These are phyloP conservation scores for Drosophila lowei DNA, from an alignment of 1,140 invertebrate genomes.

Conservation along the genomic window DNA sequence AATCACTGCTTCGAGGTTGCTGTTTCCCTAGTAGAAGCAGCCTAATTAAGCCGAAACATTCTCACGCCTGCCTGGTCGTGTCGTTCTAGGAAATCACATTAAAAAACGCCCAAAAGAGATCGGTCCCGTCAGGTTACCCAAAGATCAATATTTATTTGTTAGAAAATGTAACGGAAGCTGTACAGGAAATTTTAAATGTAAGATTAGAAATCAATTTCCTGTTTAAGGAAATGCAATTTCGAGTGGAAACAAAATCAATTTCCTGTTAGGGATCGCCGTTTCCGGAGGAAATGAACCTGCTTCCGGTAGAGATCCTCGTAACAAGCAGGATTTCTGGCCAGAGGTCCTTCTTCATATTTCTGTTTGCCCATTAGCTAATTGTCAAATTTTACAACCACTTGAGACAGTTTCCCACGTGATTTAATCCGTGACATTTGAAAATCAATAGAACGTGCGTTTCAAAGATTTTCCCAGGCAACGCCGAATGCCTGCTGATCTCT, in stretches of 20 bases:
- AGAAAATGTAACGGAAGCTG: conserved; percentile 33
- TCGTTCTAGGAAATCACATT: conserved; percentile 24
- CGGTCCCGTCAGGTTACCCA: too few relatives aligned
- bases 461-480: conserved; percentile 1
- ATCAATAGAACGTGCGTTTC: background rate
- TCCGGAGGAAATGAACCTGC: conserved; percentile 2
- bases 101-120: conserved; percentile 35
- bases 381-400: conserved; percentile 31
- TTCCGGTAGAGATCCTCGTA: conserved; percentile 1
- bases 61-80: conserved; percentile 27
- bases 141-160: conserved; percentile 12
- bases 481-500: background rate
- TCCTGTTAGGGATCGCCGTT: conserved; percentile 19
- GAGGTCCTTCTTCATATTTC: background rate
- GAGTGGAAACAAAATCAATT: conserved; percentile 32
- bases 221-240: conserved; percentile 10
- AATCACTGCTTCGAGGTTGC: conserved; percentile 20
- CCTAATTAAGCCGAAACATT: conserved; percentile 45
- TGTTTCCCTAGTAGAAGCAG: conserved; percentile 46
- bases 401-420: conserved; percentile 41
- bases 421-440: background rate
- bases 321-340: background rate
- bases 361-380: conserved; percentile 46
- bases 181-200: conserved; percentile 30
- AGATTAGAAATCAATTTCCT: conserved; percentile 35